Evolutionary conservation across 1,140 invertebrate genomes (phyloP), one percentile per base, ranked within the genome.

Genomic region (Meteorus sp.): DNA sequence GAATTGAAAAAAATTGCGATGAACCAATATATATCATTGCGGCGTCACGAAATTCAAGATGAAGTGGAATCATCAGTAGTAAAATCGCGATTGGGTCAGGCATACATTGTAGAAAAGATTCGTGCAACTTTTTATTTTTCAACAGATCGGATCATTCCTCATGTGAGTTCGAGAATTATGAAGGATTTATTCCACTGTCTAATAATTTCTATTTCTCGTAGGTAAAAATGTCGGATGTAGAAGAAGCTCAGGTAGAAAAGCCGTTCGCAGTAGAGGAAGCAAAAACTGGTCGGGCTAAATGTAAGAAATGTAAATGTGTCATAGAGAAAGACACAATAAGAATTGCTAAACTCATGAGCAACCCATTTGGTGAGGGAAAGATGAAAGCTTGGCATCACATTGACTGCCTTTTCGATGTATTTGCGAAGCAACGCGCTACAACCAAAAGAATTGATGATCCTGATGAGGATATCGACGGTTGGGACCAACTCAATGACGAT

Each of bases 361-460:
- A 91, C 80, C 90, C 89, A 1, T 95, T 94, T 72, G 85, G 85
- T 13, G 88, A 88, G n/a, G 89, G 88, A 5, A 88, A 88, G 63
- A 93, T 94, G 91, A 95, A 93, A 72, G 84, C 84, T 52, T 96
- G 91, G 90, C 85, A 89, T 73, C 93, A 95, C 72, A 74, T 91
- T 0, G 73, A 81, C 43, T 96, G 93, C 69, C 75, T 95, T 1
- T 93, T 94, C 79, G 89, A 91, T 56, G 85, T 85, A 0, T 89
- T 95, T 62, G 77, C 85, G 17, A 87, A 87, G 67, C 92, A 94
- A 63, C 77, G 91, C 55, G 85, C 89, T 1, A 86, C 87, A 0
- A 95, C 92, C 0, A 92, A 91, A 72, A 85, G 88, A 59, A 91
- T 95, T 57, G 89, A 93, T 58, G 84, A 85, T 35, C 84, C 87